Percentiles rank a stretch among this genome's conserved stretches.
phyloP scores from a whole-genome alignment of 2,888 invertebrate species.

The Disparrhopalites patrizii region DNA sequence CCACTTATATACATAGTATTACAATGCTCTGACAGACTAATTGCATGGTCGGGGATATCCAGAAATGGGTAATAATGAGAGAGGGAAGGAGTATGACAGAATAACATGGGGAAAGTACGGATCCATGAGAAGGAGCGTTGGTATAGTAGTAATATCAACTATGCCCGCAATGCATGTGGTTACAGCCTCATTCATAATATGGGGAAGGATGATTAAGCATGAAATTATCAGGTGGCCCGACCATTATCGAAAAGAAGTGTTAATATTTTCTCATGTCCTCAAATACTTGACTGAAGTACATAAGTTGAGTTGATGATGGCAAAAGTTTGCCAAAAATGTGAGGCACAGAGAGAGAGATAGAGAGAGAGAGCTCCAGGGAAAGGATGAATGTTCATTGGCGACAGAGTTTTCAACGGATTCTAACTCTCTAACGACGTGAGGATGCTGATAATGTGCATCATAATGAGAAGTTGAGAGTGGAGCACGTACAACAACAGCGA shows the following conservation, averaged over 20 bases:
- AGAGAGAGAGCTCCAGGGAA: neutral
- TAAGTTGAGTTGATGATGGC: constrained; percentile 21
- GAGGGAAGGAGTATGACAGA: too few species aligned
- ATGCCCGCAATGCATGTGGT: too few species aligned
- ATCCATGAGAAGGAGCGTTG: too few species aligned
- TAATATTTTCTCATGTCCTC: constrained; percentile 11
- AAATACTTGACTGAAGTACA: neutral
- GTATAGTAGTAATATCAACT: too few species aligned
- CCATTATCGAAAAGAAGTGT: constrained; percentile 5
- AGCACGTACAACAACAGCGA: constrained; percentile 19
- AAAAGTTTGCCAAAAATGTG: constrained; percentile 22
- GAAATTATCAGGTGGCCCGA: neutral
- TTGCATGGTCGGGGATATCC: too few species aligned
- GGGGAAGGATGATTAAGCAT: neutral
- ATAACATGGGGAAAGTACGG: too few species aligned
- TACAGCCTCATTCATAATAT: too few species aligned
- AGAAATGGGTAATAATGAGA: too few species aligned
- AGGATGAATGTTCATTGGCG: constrained; percentile 27
- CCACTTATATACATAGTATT: too few species aligned
- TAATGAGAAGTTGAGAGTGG: constrained; percentile 19
- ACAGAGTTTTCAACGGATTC: constrained; percentile 26
- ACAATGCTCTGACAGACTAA: too few species aligned
- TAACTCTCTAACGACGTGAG: constrained; percentile 17
- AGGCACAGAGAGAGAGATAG: neutral
- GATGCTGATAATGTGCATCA: constrained; percentile 24